Evolutionary conservation across 1,140 invertebrate genomes (phyloP).

Genomic region (Trichoplusia ni): DNA sequence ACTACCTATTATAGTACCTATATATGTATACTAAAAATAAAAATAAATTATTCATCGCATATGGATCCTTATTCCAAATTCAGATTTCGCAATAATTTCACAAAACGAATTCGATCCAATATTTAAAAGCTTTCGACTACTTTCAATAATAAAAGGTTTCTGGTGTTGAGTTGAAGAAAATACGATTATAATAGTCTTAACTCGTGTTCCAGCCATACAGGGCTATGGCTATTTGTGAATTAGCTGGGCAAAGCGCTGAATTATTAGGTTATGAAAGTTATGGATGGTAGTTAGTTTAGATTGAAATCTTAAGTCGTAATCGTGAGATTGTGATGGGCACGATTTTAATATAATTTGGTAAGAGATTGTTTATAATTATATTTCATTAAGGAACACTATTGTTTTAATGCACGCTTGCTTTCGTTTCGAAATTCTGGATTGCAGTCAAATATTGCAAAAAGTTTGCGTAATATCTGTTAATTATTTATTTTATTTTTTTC

Average conservation of each 20-base stretch:
- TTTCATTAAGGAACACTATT: neutral
- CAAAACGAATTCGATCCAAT: neutral
- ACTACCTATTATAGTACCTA: no score
- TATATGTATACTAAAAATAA: no score
- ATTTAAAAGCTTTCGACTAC: neutral
- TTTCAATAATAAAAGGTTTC: neutral
- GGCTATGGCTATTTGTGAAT: neutral
- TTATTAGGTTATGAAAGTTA: conserved; percentile 4
- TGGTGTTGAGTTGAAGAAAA: neutral
- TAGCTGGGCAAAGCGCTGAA: neutral
- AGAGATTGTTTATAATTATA: neutral
- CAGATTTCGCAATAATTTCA: no score
- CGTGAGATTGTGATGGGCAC: conserved; percentile 2
- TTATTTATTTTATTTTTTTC: no score
- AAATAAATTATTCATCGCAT: no score
- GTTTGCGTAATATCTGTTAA: no score
- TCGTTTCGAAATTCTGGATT: no score
- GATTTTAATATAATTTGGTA: conserved; percentile 2
- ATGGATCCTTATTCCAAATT: no score
- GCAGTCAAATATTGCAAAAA: no score
- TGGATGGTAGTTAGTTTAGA: neutral
- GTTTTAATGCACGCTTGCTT: neutral
- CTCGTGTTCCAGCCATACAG: neutral
- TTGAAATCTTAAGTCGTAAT: neutral
- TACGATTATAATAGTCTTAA: conserved; percentile 2